Evolutionary conservation across 2,113 vertebrate species (phyloP).

Genomic region (Corythaixoides concolor): DNA sequence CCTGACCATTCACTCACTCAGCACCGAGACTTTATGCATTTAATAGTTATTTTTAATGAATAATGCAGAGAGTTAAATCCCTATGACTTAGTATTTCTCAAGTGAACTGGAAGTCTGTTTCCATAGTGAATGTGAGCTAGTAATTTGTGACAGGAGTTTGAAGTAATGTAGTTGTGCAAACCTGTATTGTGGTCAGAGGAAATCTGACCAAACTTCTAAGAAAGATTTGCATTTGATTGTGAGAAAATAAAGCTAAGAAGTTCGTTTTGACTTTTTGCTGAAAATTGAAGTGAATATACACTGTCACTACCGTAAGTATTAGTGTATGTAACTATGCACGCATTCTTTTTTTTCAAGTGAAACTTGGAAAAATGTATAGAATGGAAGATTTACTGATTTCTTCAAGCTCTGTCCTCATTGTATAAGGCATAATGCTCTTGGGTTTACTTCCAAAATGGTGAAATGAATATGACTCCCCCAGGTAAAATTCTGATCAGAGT

Average conservation of each 20-base stretch:
- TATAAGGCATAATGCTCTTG: not conserved
- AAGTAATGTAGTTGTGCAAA: not conserved
- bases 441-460: not conserved
- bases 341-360: not conserved
- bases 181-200: not conserved
- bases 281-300: not conserved
- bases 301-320: not conserved
- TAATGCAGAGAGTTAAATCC: not conserved
- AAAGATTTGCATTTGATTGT: not conserved
- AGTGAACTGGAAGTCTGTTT: slow-evolving; percentile 36
- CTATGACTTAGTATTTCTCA: slow-evolving; percentile 56
- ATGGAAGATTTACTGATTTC: not conserved
- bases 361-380: not conserved
- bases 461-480: not conserved
- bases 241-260: not conserved
- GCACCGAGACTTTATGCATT: not conserved
- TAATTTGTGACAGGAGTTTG: not conserved
- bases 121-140: slow-evolving; percentile 1
- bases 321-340: not conserved
- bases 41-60: slow-evolving; percentile 60
- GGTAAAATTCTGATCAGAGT: not conserved
- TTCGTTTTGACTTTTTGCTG: not conserved
- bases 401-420: not conserved
- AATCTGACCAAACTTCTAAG: not conserved
- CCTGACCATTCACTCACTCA: not conserved